These are phyloP conservation scores for Cromileptes altivelis DNA, from an alignment of 2,113 vertebrate species.

Conservation along the genomic window DNA sequence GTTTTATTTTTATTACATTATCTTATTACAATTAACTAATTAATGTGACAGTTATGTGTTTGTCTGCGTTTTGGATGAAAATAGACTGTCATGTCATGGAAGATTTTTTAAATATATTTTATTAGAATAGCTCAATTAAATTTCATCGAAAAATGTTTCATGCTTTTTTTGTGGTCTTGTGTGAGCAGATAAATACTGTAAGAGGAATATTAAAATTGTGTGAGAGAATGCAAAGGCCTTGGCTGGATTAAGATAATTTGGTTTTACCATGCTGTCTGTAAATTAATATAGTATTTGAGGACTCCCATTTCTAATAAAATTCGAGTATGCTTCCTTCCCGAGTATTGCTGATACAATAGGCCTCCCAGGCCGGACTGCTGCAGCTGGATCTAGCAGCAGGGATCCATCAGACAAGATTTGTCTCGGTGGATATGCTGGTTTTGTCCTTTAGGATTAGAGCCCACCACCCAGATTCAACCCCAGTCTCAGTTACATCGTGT, in stretches of 20 bases:
- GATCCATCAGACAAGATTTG: constrained; percentile 82
- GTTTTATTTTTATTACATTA: constrained; percentile 3
- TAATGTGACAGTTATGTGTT: background rate
- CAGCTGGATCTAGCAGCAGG: constrained; percentile 66
- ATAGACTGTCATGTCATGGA: background rate
- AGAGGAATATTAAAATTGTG: background rate
- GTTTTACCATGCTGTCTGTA: constrained; percentile 53
- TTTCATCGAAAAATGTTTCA: background rate
- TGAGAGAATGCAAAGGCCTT: constrained; percentile 11
- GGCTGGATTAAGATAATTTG: constrained; percentile 62
- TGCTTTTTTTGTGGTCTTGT: constrained; percentile 11
- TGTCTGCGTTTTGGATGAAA: background rate
- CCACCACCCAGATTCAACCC: constrained; percentile 63
- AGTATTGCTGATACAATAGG: constrained; percentile 61
- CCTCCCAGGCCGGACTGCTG: constrained; percentile 69
- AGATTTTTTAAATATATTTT: background rate
- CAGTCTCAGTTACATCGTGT: constrained; percentile 48
- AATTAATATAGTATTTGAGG: constrained; percentile 68
- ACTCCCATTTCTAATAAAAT: constrained; percentile 64
- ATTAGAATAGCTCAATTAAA: background rate
- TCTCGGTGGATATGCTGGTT: constrained; percentile 78
- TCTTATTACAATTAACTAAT: background rate
- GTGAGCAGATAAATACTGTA: background rate
- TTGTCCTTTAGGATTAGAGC: constrained; percentile 79
- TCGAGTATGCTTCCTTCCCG: constrained; percentile 69